Evolutionary conservation across 1,140 invertebrate species (phyloP), one percentile per base, ranked within the genome.

Genomic region (Drosophila fuyamai): DNA sequence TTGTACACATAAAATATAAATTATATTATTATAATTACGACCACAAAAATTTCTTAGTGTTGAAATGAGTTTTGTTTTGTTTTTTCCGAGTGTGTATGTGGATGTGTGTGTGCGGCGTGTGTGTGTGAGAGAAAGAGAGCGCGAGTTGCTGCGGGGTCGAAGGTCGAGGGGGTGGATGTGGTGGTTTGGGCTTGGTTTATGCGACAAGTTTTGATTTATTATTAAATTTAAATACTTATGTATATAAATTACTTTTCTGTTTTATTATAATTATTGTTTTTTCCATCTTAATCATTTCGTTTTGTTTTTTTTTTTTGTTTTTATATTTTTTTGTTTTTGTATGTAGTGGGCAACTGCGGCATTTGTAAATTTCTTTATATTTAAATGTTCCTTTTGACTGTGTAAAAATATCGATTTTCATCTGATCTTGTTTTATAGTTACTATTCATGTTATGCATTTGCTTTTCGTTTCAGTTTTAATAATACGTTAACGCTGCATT

Each of bases 151-250:
- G 61, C 57, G 36, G 53, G 60, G 56, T 68, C 44, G 67, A 65
- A 57, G 73, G 44, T 68, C 67, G 73, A 59, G 58, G 67, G 46
- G 56, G 27, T 23, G 44, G 18, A 47, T 41, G 27, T 54, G 29
- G 48, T 56, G 65, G 50, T 18, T 51, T 48, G 44, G 61, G 14
- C 56, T 53, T 74, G 71, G 66, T 82, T 75, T 82, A 80, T 88
- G 80, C 84, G 83, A 88, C 84, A 89, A 82, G 80, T 89, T 89
- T 88, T 88, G 84, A 88, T 88, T 88, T 90, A 89, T 88, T 88
- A 65, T 90, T 88, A 78, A 83, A 89, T 89, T 88, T 89, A 84
- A 84, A 80, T 88, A 88, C 83, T 84, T 88, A 88, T 83, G 82
- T 89, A 88, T 88, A 89, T 89, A 89, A 88, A 89, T 88, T 88